Base-by-base conservation (phyloP, 2,888 invertebrate genomes). In the Busseola fusca region DNA sequence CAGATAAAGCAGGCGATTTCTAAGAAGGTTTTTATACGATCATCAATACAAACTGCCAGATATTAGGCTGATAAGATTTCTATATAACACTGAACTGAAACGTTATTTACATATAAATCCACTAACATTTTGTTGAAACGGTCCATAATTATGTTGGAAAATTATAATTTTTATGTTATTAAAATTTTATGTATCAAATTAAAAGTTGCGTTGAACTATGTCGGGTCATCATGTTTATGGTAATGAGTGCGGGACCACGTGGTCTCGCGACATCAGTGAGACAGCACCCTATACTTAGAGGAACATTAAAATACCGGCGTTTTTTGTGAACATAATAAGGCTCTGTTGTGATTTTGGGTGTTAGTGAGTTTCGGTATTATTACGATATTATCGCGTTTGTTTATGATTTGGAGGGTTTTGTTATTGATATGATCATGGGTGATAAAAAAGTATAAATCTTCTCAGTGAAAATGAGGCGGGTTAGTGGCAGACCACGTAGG, bases 211-310 rank as follows among this genome's bases (percentile, higher is more conserved):
- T 30, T 78, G 74, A 72, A 83, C 82, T 82, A 78, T 80, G 81
- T 64, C 62, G 70, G 82, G 84, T 82, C 82, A 82, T 70, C 73
- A 69, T 50, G 63, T 78, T 62, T 84, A 84, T 81, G 76, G 60
- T 72, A 64, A 83, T 83, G 25, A 57, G 63, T 42, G 14, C 18
- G 30, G 62, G 42, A 59, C 71, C 79, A 73, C 70, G 70, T 82
- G 79, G 80, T 64, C 57, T 64, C 63, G 79, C 74, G 83, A 85
- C 85, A 84, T 84, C 81, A 80, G 74, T 72, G 54, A 4, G 54
- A 63, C 60, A 54, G 70, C 30, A 84, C 73, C 84, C 85, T 85
- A 84, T 85, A 85, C 75, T 84, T 84, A 85, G 59, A 60, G n/a
- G 64, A 59, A 70, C 84, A 80, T 84, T 84, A 84, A 84, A 70